These are phyloP conservation scores for Caradrina clavipalpis DNA, from an alignment of 2,888 invertebrate genomes.

Conservation along the genomic window DNA sequence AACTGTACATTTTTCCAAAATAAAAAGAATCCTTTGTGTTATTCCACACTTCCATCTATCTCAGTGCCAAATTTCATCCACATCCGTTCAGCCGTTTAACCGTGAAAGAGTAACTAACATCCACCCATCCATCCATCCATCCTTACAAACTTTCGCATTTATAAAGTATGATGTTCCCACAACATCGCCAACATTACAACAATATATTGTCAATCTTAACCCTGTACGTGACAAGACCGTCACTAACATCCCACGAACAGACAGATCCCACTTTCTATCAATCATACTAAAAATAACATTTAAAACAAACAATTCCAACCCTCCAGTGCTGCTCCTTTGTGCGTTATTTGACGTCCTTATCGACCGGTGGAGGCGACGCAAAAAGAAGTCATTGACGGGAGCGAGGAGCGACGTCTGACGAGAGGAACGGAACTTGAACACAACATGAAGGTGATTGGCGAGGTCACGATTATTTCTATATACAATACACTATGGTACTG, in stretches of 20 bases:
- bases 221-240: constrained; percentile 22
- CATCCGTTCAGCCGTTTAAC: too few relatives aligned
- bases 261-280: constrained; percentile 38
- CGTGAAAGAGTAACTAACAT: too few relatives aligned
- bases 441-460: constrained; percentile 57
- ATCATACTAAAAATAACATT: constrained; percentile 57
- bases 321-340: constrained; percentile 51
- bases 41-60: too few relatives aligned
- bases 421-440: constrained; percentile 63
- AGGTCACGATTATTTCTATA: constrained; percentile 21
- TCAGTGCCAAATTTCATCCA: too few relatives aligned
- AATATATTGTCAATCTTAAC: constrained; percentile 10
- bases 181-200: constrained; percentile 17
- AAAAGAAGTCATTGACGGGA: constrained; percentile 56
- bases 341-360: constrained; percentile 69
- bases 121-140: too few relatives aligned
- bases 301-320: constrained; percentile 60
- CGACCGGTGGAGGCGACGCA: constrained; percentile 66
- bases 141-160: too few relatives aligned
- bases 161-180: too few relatives aligned
- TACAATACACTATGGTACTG: constrained; percentile 24
- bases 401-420: constrained; percentile 62
- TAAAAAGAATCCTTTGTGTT: too few relatives aligned
- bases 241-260: constrained; percentile 5
- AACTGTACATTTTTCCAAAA: too few relatives aligned